Percentiles rank a stretch among this genome's conserved stretches.
Conservation (phyloP, 2,888 invertebrate genomes). For the Drosophila paucipuncta region DNA sequence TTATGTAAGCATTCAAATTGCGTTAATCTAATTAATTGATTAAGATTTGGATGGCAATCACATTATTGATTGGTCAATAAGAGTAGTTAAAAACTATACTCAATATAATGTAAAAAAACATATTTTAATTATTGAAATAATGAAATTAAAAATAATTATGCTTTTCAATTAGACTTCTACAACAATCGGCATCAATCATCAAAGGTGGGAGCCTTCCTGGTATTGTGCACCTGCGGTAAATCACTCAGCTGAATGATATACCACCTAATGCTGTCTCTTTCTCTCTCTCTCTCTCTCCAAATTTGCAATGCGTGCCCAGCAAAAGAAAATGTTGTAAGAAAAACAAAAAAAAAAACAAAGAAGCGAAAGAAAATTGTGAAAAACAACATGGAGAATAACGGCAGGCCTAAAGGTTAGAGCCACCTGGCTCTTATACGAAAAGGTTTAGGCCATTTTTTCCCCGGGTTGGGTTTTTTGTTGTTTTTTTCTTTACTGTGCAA, state of each 20-base stretch:
- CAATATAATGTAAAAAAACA: background rate
- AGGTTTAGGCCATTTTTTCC: conserved; percentile 21
- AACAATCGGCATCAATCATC: conserved; percentile 59
- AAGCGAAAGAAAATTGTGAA: conserved; percentile 37
- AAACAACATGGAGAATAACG: conserved; percentile 13
- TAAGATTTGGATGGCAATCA: background rate
- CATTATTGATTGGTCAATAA: background rate
- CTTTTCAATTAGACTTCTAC: conserved; percentile 48
- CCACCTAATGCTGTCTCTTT: background rate
- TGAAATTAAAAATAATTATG: no score
- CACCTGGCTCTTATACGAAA: conserved; percentile 15
- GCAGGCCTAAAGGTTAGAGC: conserved; percentile 30
- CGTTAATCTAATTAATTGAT: background rate
- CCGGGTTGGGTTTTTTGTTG: background rate
- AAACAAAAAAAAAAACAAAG: background rate
- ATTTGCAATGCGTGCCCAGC: conserved; percentile 11
- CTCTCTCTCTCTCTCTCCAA: background rate
- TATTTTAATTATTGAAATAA: background rate
- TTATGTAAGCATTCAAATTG: background rate
- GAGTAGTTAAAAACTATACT: no score
- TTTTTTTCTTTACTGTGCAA: conserved; percentile 31
- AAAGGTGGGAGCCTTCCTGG: conserved; percentile 10
- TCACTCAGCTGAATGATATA: conserved; percentile 55
- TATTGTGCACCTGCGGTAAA: conserved; percentile 40
- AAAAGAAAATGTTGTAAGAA: background rate